Base-by-base conservation (phyloP, 2,797 vertebrate species). In the Pagetopsis macropterus region DNA sequence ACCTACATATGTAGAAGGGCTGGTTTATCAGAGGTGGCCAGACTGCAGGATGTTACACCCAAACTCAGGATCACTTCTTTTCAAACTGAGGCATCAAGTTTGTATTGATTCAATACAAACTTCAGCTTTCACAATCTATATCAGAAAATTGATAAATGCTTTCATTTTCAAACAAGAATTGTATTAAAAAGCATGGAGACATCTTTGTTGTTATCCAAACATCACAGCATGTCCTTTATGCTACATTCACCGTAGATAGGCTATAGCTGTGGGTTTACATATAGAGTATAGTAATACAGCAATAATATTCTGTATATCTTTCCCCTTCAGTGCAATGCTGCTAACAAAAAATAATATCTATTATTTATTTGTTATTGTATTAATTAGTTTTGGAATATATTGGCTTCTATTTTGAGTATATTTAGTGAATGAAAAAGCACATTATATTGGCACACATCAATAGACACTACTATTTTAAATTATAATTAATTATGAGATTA, bases 91-190 rank as follows among this genome's bases (percentile, higher is more conserved):
- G 13, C 23, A 46, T 67, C 14, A 21, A 2, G 21, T 21, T 21
- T 21, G 21, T 21, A 21, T 21, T 21, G 21, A 21, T 21, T 21
- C 21, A 14, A 33, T 49, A 13, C 58, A 72, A 74, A 54, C 9
- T 11, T 16, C 1, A 14, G 1, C 17, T n/a, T 17, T 19, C 41
- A 72, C 56, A 33, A 63, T 66, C 54, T n/a, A 44, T 10, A 57
- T 60, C 8, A 62, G 43, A 11, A 19, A 45, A 5, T 9, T 51
- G 19, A 52, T 41, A 37, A 68, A 69, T 44, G 40, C 17, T 43
- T 75, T 70, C 15, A 14, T 54, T 68, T 70, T 54, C 3, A 49
- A 70, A 63, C 10, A 52, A 57, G 11, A 37, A 17, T 13, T 21
- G 17, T 11, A 33, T 33, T 43, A 13, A 65, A 63, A 66, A 13